Base-by-base conservation (phyloP, 2,888 invertebrate species). In the Phragmatobia fuliginosa region DNA sequence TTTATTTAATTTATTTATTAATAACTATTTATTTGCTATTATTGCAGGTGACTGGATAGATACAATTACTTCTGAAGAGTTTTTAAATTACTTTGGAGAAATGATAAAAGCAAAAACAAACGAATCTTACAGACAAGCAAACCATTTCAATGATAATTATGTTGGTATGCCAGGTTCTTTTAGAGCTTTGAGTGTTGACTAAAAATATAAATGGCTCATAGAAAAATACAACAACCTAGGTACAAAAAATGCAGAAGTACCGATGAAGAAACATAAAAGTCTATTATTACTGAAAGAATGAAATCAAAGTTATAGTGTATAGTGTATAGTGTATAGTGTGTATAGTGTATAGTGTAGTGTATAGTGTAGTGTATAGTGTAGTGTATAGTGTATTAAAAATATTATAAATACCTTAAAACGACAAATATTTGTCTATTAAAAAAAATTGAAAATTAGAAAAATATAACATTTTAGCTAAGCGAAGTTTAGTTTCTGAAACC, bases 131-230 rank as follows among this genome's bases (percentile, higher is more conserved):
- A 82, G 92, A 75, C 82, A 78, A 8, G 66, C 71, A 0, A 77
- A 83, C 8, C 83, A 85, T 25, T 87, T 88, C 61, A 88, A 84
- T 21, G 88, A 91, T 11, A 60, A 75, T 25, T 85, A 84, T 45
- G 38, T 80, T 1, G 87, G 87, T 21, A 83, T 86, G 79, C 84
- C 87, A 6, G 87, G 87, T 0, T 85, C 87, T 0, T 87, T 87
- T 4, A 83, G 87, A 62, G 82, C 75, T 59, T 74, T 87, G 52
- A 82, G 76, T 25, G 83, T 87, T 6, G 87, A 87, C 66, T 87
- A 64, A 60, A 49, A 10, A 49, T 38, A 3, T 21, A 18, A 18
- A 41, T 18, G 6, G n/a, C 49, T 10, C 10, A n/a, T 7, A 2
- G n/a, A 49, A 49, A 49, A 11, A 3, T 25, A 25, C 52, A n/a